These are phyloP conservation scores for Bostrychus sinensis DNA, from an alignment of 2,113 vertebrate genomes.

Conservation along the genomic window DNA sequence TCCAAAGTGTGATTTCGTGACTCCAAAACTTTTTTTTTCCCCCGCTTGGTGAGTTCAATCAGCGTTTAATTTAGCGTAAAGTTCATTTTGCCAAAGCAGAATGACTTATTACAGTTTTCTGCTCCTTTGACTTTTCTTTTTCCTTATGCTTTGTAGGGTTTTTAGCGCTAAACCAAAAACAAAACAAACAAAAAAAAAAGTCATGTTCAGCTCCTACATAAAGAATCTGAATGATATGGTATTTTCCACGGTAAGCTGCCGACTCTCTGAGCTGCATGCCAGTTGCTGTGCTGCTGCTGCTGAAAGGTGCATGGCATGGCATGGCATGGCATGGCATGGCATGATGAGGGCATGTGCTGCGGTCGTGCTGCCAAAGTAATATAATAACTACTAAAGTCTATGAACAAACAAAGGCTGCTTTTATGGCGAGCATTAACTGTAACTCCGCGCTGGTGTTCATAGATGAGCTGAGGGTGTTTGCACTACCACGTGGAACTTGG, in stretches of 20 bases:
- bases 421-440: constrained; percentile 24
- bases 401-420: constrained; percentile 31
- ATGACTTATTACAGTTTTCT: background rate
- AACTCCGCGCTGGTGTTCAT: constrained; percentile 31
- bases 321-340: too few species aligned
- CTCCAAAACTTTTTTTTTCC: background rate
- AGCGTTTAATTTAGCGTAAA: background rate
- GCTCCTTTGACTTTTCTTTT: constrained; percentile 60
- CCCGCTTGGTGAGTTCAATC: constrained; percentile 60
- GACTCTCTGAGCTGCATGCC: constrained; percentile 71
- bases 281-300: background rate
- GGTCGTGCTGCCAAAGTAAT: too few species aligned
- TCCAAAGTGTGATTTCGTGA: background rate
- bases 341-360: too few species aligned
- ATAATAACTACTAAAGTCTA: constrained; percentile 2
- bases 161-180: constrained; percentile 72
- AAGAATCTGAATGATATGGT: constrained; percentile 82
- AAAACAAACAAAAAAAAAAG: constrained; percentile 6
- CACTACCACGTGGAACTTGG: constrained; percentile 12
- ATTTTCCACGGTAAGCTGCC: constrained; percentile 76
- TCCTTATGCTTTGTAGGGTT: constrained; percentile 76
- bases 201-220: constrained; percentile 78
- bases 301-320: background rate
- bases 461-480: constrained; percentile 22
- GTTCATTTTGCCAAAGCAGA: constrained; percentile 4